These are phyloP conservation scores for Sinodicranocentrus sp. DNA, from an alignment of 2,888 invertebrate species.

Conservation along the genomic window DNA sequence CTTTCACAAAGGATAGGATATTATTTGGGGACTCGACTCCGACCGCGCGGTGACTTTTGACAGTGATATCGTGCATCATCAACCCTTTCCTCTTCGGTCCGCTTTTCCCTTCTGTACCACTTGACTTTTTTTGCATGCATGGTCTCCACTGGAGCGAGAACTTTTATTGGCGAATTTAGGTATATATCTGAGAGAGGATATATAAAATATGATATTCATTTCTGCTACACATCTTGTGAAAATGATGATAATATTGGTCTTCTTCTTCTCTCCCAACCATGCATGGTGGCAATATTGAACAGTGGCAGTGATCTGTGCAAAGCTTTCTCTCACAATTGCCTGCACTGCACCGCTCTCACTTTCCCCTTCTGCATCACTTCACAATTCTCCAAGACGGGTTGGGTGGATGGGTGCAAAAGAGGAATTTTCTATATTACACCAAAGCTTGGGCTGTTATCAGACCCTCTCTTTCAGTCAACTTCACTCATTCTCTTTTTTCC, in stretches of 20 bases:
- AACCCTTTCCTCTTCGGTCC: not conserved
- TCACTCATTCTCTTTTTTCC: not conserved
- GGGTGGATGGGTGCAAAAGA: conserved; percentile 52
- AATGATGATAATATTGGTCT: conserved; percentile 32
- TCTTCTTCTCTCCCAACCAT: not conserved
- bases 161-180: not conserved
- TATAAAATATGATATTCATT: conserved; percentile 6
- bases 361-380: conserved; percentile 51
- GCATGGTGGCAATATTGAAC: not conserved
- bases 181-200: not conserved
- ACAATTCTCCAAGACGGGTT: conserved; percentile 26
- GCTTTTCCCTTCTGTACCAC: not conserved
- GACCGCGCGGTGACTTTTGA: conserved; percentile 47
- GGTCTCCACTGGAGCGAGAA: not conserved
- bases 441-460: not conserved
- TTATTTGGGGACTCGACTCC: not conserved
- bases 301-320: not conserved
- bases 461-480: conserved; percentile 19
- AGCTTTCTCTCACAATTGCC: not conserved
- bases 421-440: conserved; percentile 30
- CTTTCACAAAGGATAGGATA: conserved; percentile 11
- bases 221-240: conserved; percentile 8
- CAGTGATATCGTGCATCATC: conserved; percentile 44
- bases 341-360: not conserved
- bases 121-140: not conserved